Percentiles rank a stretch among this genome's conserved stretches.
phyloP scores from a whole-genome alignment of 37 sponge, comb jelly and placozoan species.

The Ianthella basta region DNA sequence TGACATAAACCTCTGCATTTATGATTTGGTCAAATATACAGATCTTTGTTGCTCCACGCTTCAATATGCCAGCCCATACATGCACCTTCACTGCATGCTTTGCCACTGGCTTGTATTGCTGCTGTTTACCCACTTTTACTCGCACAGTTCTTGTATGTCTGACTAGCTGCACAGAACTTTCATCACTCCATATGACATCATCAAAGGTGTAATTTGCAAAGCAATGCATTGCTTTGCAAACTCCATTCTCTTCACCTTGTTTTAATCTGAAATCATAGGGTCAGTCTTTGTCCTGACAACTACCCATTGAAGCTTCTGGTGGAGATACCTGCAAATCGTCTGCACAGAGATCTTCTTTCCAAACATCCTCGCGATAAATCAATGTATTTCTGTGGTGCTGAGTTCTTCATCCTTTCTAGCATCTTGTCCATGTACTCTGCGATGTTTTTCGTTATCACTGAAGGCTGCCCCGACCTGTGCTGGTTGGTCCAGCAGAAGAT shows the following conservation, averaged over 20 bases:
- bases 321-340: neutral
- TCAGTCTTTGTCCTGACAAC: neutral
- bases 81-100: slow-evolving; percentile 12
- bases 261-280: neutral
- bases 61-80: slow-evolving; percentile 13
- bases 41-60: neutral
- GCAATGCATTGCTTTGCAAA: neutral
- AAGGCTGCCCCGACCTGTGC: no score
- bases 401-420: slow-evolving; percentile 2
- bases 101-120: neutral
- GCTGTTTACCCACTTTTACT: neutral
- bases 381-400: neutral
- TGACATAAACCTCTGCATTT: neutral
- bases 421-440: neutral
- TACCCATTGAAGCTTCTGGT: neutral
- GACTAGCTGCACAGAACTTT: slow-evolving; percentile 4
- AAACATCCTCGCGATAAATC: neutral
- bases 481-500: no score
- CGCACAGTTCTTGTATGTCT: neutral
- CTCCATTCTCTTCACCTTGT: neutral
- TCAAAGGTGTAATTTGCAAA: neutral
- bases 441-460: neutral
- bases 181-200: slow-evolving; percentile 21
- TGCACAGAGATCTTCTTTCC: neutral
- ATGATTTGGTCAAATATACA: slow-evolving; percentile 7